phyloP scores from a whole-genome alignment of 2,113 vertebrate genomes.

The Chionodraco myersi region DNA sequence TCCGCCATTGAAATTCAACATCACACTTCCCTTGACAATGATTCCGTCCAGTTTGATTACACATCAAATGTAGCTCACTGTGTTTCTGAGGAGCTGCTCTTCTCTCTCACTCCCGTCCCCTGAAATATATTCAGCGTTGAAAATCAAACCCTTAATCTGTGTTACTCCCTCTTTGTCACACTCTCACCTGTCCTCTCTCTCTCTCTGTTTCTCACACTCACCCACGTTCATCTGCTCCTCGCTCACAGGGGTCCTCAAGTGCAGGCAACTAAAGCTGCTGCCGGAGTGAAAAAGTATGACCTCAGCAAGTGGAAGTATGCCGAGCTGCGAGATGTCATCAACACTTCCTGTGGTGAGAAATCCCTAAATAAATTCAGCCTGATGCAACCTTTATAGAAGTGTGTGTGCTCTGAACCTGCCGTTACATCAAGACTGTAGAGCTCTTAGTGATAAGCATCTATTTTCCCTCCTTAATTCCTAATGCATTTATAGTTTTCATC shows the following conservation, averaged over 20 bases:
- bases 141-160: not conserved
- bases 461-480: conserved; percentile 4
- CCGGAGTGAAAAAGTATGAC: conserved; percentile 94
- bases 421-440: not conserved
- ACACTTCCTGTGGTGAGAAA: conserved; percentile 96
- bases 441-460: not conserved
- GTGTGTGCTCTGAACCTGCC: not conserved
- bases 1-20: not conserved
- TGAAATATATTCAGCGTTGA: conserved; percentile 14
- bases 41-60: not conserved
- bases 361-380: conserved; percentile 12
- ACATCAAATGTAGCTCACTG: not conserved
- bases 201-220: conserved; percentile 6
- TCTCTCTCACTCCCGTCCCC: not conserved
- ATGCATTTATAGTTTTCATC: conserved; percentile 34
- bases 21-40: not conserved
- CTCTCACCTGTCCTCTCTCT: conserved; percentile 11
- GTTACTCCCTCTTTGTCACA: conserved; percentile 4
- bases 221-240: conserved; percentile 21
- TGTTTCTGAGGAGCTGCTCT: not conserved
- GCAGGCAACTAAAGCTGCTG: conserved; percentile 95
- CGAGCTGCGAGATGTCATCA: conserved; percentile 97
- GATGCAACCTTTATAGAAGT: not conserved
- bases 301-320: conserved; percentile 99
- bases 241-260: conserved; percentile 89